Base-by-base conservation (phyloP, 2,113 vertebrate genomes). In the Hylia prasina region DNA sequence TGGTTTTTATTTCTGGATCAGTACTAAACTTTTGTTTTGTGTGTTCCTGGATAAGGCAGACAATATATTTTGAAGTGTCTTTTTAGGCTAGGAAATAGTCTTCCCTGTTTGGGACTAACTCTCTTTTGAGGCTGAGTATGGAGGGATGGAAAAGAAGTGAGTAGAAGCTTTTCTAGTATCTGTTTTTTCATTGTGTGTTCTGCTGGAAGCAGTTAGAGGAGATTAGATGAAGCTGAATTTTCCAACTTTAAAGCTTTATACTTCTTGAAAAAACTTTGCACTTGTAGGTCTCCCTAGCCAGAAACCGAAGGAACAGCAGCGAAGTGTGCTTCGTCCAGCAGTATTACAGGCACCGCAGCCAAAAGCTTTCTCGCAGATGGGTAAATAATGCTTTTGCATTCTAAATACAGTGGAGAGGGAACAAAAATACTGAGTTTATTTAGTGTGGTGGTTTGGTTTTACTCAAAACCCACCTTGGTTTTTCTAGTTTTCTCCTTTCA, bases 221-320 rank as follows among this genome's bases (percentile, higher is more conserved):
- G 39, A 25, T 30, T 5, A 37, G 18, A 31, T 69, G 13, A 64
- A 68, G 27, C 13, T 65, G 25, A 53, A 11, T 76, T 68, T 92
- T 86, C 63, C 23, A 45, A 24, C 50, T 77, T 61, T 5, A 54
- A 81, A 77, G 21, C 13, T 60, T 87, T 15, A 14, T 31, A n/a
- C 31, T 44, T 84, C 25, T 69, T 48, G 44, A 68, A 51, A 60
- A 60, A 75, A 39, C 24, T 24, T 82, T 93, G 66, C 57, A 4
- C 90, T 98, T 98, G 44, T 98, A 99, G 99, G 99, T 87, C 95
- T 99, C 84, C 99, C 99, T 3, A 99, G 99, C 98, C 99, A 99
- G 97, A 99, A 99, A 96, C 99, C 99, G 61, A 99, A 99, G 98
- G 99, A 99, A 51, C 99, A 99, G 96, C 99, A 99, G 92, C 98